Base-by-base conservation (phyloP, 2,888 invertebrate species). In the Agriopis aurantiaria region DNA sequence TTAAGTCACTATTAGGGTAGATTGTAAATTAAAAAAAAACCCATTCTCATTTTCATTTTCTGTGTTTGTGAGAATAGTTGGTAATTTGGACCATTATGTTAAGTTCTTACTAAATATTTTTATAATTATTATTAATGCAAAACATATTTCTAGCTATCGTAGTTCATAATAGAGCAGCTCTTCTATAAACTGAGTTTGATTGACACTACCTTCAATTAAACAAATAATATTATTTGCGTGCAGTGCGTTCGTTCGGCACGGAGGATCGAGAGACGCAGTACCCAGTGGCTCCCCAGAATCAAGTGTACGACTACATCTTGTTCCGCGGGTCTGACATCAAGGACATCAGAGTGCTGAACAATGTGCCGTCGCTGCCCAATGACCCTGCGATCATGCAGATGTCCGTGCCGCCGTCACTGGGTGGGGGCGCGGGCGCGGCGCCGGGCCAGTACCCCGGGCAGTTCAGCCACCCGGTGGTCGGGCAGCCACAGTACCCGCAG, bases 311-410 rank as follows among this genome's bases (percentile, higher is more conserved):
- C 89, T 99, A 99, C 93, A 99, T 99, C 85, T 96, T 99, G 81
- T 99, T 99, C 94, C 96, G 99, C 79, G 99, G 99, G 58, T 97
- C 98, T 77, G 99, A 99, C 91, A 99, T 99, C 86, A 99, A 99
- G 95, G 99, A 99, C 91, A 98, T 99, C 85, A 96, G 99, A 89
- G 99, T 99, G 62, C 97, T 99, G 72, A 98, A 97, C 92, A 97
- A 97, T 95, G 97, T 96, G 65, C 96, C 97, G 76, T 96, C 97
- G 64, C 95, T 98, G 85, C 98, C 98, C 75, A 98, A 99, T 94
- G 99, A 99, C 95, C 99, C 99, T 71, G 99, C 99, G 73, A 99
- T 99, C 92, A 98, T 99, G 95, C 96, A 97, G 95, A 96, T 97
- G 92, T 97, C 97, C 74, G 96, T 97, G 83, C 97, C 96, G 52